Evolutionary conservation across 2,113 vertebrate genomes (phyloP), one percentile per base, ranked within the genome.

Genomic region (Oncorhynchus masou): DNA sequence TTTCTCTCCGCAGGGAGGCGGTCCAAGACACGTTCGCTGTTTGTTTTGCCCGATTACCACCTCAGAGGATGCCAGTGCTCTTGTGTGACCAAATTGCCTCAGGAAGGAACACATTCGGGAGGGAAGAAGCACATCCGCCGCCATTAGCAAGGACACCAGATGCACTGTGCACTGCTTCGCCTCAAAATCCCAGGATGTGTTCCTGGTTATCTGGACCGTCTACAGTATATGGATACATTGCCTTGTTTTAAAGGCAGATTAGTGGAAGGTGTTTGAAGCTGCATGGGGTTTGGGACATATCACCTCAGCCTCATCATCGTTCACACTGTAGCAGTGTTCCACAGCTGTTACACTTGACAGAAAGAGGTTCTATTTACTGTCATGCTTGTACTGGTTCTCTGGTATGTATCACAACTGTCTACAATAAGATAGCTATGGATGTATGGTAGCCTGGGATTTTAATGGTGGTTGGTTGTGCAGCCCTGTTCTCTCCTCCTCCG

Each of bases 81-180:
- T n/a, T 66, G 13, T 49, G 68, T 79, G 81, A 86, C 80, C 87
- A 88, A 91, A 90, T 90, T 89, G 89, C 87, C 85, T 83, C 70
- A 80, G 85, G 84, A 90, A 85, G n/a, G 16, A 54, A 83, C 70
- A 81, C 70, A 81, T 88, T 88, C 31, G 31, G 87, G 76, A 69
- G 76, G 81, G 70, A 73, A 54, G 66, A 68, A 20, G 25, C 31
- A n/a, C 68, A 74, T 65, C 79, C 57, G 72, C 71, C 70, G 68
- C 84, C 89, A 90, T 90, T 90, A 89, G 78, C 82, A 82, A 86
- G 76, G 73, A 88, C 89, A 85, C 83, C 89, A 91, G 87, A 89
- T 92, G 89, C 64, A 49, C 79, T 75, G 79, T 91, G 89, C 64
- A 45, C 78, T 75, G 79, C 76, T 84, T 82, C 77, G 48, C 78